Percentiles rank a stretch among this genome's conserved stretches.
phyloP scores from a whole-genome alignment of 2,888 invertebrate species.

The Drosophila sordidula region DNA sequence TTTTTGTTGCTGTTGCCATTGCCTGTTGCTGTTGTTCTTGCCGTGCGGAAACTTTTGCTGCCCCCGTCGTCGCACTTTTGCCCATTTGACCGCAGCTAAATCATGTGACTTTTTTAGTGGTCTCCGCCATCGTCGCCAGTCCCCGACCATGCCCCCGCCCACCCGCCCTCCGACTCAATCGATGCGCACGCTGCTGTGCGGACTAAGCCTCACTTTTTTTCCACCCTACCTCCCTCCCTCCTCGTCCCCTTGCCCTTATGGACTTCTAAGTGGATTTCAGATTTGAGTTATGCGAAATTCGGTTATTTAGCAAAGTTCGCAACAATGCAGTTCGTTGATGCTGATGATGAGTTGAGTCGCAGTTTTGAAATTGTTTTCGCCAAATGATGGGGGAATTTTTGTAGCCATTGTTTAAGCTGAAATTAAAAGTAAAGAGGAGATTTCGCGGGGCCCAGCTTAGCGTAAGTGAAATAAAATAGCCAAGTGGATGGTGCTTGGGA shows the following conservation, averaged over 20 bases:
- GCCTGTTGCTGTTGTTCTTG: constrained; percentile 53
- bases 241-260: constrained; percentile 16
- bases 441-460: constrained; percentile 6
- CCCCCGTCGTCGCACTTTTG: constrained; percentile 52
- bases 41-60: constrained; percentile 68
- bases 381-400: constrained; percentile 30
- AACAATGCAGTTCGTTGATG: constrained; percentile 74
- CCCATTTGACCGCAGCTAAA: constrained; percentile 71
- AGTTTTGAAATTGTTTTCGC: constrained; percentile 41
- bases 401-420: constrained; percentile 29
- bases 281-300: constrained; percentile 73
- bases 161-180: neutral
- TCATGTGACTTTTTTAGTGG: constrained; percentile 75
- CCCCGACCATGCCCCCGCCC: neutral
- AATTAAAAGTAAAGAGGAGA: constrained; percentile 17
- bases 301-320: constrained; percentile 66
- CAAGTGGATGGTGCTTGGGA: constrained; percentile 3
- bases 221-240: neutral
- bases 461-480: constrained; percentile 24
- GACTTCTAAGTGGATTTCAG: constrained; percentile 59
- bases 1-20: constrained; percentile 42
- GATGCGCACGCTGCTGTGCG: constrained; percentile 6
- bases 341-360: constrained; percentile 56
- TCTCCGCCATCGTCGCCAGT: constrained; percentile 22
- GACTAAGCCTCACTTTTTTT: neutral